phyloP scores from a whole-genome alignment of 2,113 vertebrate genomes.

The Chaetorhynchus papuensis region DNA sequence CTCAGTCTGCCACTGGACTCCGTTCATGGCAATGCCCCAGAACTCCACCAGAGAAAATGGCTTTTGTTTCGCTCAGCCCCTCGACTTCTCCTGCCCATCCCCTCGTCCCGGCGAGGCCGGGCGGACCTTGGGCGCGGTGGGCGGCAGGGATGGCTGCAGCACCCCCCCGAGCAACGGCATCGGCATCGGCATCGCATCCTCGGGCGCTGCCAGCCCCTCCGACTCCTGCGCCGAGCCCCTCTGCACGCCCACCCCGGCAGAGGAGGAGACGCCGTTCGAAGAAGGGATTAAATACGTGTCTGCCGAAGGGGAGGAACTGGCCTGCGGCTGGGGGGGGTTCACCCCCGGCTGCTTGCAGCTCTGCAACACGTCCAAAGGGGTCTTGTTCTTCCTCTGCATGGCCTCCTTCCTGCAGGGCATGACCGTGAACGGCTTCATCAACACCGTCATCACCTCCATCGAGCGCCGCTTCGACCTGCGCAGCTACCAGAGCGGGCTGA shows the following conservation, averaged over 20 bases:
- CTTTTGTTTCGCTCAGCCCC: constrained; percentile 76
- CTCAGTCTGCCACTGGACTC: fast-evolving
- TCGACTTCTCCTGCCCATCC: constrained; percentile 62
- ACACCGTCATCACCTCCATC: constrained; percentile 91
- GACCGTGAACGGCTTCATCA: constrained; percentile 92
- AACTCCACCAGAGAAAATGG: constrained; percentile 71
- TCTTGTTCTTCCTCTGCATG: constrained; percentile 86
- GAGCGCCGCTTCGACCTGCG: constrained; percentile 90
- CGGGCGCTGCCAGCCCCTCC: neutral
- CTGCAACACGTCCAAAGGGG: constrained; percentile 83
- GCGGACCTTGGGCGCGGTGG: neutral
- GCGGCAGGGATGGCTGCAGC: constrained; percentile 29
- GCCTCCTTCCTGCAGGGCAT: constrained; percentile 96
- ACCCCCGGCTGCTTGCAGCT: constrained; percentile 76
- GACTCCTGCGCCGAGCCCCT: constrained; percentile 54
- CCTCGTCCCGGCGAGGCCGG: neutral
- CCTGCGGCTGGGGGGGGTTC: constrained; percentile 85
- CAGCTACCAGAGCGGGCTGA: constrained; percentile 90
- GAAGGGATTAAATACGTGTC: constrained; percentile 58
- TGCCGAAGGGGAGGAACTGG: neutral
- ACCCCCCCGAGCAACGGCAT: neutral
- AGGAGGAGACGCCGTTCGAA: neutral
- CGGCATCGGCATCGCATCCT: neutral
- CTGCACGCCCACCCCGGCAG: neutral
- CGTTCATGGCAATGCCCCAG: constrained; percentile 76